Base-by-base conservation (phyloP, 2,113 vertebrate genomes). In the Phylloscopus trochiloides region DNA sequence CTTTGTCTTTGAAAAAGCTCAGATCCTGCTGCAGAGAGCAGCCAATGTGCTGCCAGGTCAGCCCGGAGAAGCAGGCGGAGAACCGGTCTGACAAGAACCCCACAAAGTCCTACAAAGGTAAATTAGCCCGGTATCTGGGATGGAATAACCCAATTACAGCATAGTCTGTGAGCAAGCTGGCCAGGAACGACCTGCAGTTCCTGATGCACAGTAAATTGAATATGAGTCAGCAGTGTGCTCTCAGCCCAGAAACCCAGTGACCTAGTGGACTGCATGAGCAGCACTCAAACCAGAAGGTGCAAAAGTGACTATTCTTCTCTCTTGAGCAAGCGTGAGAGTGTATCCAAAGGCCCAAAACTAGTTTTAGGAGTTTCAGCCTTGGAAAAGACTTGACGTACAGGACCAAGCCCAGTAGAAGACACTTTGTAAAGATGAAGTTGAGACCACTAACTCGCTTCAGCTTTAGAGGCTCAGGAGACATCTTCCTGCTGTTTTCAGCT, bases 311-410 rank as follows among this genome's bases (percentile, higher is more conserved):
- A 68, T 31, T n/a, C 17, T 12, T 7, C 6, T 22, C n/a, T 65
- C 31, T 14, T 47, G 13, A 67, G 47, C 24, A 74, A 31, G 52
- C n/a, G 1, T 40, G 32, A 91, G 43, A 55, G 32, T 4, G 1
- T 18, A 66, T 26, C 32, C 28, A 4, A 40, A 86, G 20, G 73
- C 26, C 29, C 0, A 0, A 51, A 28, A 40, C 7, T 28, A 73
- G 20, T 55, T 88, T 66, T 7, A 31, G 14, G 13, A 24, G 36
- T 67, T 70, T 36, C 24, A 71, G 29, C 50, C 38, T 71, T 59
- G n/a, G 9, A 70, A 72, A 65, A 73, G 31, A 31, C 11, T 38
- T 77, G 12, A 47, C 0, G 1, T 51, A 40, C 4, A 81, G 36
- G 6, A 87, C 8, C 16, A 62, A 74, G n/a, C 14, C 38, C 55